Base-by-base conservation (phyloP, 1,140 invertebrate genomes). In the Aphelinus atriplicis region DNA sequence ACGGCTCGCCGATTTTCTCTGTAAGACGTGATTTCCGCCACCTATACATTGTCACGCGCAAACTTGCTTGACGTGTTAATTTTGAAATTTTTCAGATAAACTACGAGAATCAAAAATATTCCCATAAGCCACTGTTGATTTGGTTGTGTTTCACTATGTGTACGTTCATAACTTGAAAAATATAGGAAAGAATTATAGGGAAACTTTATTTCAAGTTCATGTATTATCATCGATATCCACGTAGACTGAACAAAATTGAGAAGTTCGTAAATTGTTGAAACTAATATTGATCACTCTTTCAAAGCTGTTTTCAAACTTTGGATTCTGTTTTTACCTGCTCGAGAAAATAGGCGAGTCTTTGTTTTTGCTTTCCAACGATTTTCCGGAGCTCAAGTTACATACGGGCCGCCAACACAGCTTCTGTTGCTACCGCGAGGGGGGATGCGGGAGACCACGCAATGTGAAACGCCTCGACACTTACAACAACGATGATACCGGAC, bases 311-410 rank as follows among this genome's bases (percentile, higher is more conserved):
- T 26, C 26, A 26, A 26, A 26, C 26, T 26, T 26, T 26, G 26
- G 26, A 26, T 26, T 26, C 26, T 26, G 26, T 26, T 26, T 26
- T 26, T 26, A 26, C 26, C 26, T 26, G 26, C 26, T 26, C 26
- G 26, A 26, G 26, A 26, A 26, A 26, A 26, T 26, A 26, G 26
- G 26, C 26, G 26, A 26, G 26, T 26, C 26, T 26, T 26, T 26
- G 26, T 26, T 26, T 26, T 26, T 26, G 43, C 57, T 73, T 73
- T 75, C 66, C 72, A 43, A 57, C 73, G 73, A 69, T 75, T 75
- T 75, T 75, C 73, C 73, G 73, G 73, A 53, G 73, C 68, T 75
- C 50, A 66, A 69, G 60, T 75, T 75, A 75, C 73, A 63, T 63
- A 69, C 57, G 72, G 57, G 65, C 64, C 64, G 65, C 58, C 47